phyloP scores from a whole-genome alignment of 2,113 vertebrate genomes.

The Festucalex cinctus region DNA sequence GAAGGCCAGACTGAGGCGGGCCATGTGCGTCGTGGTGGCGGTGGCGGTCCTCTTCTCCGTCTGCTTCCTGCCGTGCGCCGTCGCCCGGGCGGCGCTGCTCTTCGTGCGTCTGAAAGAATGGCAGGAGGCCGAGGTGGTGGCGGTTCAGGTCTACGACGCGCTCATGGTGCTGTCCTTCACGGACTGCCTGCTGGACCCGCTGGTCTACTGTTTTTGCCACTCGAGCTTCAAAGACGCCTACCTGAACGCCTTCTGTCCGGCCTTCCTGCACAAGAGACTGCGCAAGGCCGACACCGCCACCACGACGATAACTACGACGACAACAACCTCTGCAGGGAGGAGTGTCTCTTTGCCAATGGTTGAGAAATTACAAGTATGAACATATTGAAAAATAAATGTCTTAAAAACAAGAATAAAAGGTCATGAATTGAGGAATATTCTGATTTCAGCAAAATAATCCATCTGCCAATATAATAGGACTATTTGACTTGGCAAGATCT shows the following conservation, averaged over 20 bases:
- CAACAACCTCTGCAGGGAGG: background rate
- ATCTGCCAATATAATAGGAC: too few species aligned
- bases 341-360: background rate
- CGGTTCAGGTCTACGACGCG: slow-evolving; percentile 63
- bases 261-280: slow-evolving; percentile 21
- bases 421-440: too few species aligned
- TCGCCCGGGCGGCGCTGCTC: slow-evolving; percentile 68
- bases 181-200: slow-evolving; percentile 77
- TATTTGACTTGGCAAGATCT: too few species aligned
- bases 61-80: slow-evolving; percentile 72
- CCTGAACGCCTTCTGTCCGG: slow-evolving; percentile 41
- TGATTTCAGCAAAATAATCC: too few species aligned
- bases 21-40: slow-evolving; percentile 54
- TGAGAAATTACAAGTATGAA: slow-evolving; percentile 21
- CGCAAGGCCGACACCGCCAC: background rate
- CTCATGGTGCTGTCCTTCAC: slow-evolving; percentile 74
- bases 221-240: slow-evolving; percentile 67
- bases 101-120: accelerated
- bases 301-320: background rate
- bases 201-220: slow-evolving; percentile 78
- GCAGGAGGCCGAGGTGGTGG: slow-evolving; percentile 30
- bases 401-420: too few species aligned
- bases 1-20: slow-evolving; percentile 59
- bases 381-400: too few species aligned
- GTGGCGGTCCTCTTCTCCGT: slow-evolving; percentile 62